Conservation (phyloP, 1,140 invertebrate species). For the Lasioglossum baleicum region DNA sequence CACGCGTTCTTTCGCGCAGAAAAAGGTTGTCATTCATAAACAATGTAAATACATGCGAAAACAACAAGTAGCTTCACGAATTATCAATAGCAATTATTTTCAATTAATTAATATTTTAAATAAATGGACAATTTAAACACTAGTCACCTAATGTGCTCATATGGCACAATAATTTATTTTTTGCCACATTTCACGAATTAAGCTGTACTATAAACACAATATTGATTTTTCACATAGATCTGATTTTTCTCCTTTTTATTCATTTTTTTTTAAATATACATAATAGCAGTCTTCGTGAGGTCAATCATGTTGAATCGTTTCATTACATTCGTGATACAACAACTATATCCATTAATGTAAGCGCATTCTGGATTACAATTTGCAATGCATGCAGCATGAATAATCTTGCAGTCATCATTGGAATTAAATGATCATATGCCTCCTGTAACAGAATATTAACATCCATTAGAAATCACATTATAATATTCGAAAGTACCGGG, state of each 20-base stretch:
- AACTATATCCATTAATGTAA: constrained; percentile 83
- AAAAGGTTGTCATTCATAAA: not conserved
- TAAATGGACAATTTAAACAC: not conserved
- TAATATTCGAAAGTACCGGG: not conserved
- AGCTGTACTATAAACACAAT: not conserved
- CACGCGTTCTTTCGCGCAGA: not conserved
- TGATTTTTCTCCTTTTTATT: constrained; percentile 2
- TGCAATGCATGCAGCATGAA: constrained; percentile 84
- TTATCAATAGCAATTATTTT: constrained; percentile 3
- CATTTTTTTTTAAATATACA: not conserved
- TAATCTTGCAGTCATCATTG: constrained; percentile 84
- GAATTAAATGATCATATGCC: constrained; percentile 82
- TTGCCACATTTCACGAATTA: not conserved
- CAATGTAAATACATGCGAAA: not conserved
- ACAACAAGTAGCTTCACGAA: not conserved
- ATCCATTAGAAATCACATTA: constrained; percentile 42
- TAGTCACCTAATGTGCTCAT: no score
- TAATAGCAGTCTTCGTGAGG: not conserved
- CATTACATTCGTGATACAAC: constrained; percentile 84
- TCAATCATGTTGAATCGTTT: not conserved
- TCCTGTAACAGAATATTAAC: constrained; percentile 77
- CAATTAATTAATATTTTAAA: not conserved
- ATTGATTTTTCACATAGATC: not conserved
- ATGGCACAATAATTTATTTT: not conserved
- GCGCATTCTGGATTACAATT: constrained; percentile 82